A percentile compares a stretch with the other conserved stretches of the same genome.
Evolutionary conservation across 2,888 invertebrate species (phyloP).

Genomic region (Miltochrista miniata): DNA sequence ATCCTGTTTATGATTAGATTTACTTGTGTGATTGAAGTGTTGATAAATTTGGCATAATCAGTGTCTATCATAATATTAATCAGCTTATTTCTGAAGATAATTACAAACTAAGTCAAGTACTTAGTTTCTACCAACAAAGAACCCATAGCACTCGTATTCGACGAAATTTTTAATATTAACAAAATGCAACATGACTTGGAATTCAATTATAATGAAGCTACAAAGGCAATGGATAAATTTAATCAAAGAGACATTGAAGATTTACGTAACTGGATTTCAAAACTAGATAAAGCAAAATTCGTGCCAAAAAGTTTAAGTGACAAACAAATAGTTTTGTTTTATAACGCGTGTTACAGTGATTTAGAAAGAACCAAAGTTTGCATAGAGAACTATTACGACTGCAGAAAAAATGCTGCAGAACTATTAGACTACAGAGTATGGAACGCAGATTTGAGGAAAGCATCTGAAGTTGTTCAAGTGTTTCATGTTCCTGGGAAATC

Average conservation of each 20-base stretch:
- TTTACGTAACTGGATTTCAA: constrained; percentile 71
- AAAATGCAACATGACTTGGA: constrained; percentile 70
- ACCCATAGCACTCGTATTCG: not conserved
- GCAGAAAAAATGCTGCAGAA: constrained; percentile 84
- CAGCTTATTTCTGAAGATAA: not conserved
- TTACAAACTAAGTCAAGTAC: not conserved
- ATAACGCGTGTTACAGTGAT: constrained; percentile 86
- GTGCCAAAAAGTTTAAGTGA: constrained; percentile 80
- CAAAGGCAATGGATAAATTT: constrained; percentile 73
- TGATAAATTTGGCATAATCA: no score
- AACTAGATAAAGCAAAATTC: constrained; percentile 72
- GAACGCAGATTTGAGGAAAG: constrained; percentile 69
- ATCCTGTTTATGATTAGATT: not conserved
- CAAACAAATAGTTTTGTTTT: constrained; percentile 86
- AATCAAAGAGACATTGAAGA: constrained; percentile 74
- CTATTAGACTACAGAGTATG: constrained; percentile 84
- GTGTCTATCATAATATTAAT: not conserved
- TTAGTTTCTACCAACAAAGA: not conserved
- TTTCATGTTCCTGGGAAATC: constrained; percentile 8
- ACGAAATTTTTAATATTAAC: no score
- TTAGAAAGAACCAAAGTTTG: constrained; percentile 84
- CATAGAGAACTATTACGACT: constrained; percentile 84
- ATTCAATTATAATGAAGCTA: constrained; percentile 68
- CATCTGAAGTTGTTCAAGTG: constrained; percentile 64
- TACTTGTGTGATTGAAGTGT: not conserved